These are phyloP conservation scores for Drosophila limbata DNA, from an alignment of 2,888 invertebrate species.

Conservation along the genomic window DNA sequence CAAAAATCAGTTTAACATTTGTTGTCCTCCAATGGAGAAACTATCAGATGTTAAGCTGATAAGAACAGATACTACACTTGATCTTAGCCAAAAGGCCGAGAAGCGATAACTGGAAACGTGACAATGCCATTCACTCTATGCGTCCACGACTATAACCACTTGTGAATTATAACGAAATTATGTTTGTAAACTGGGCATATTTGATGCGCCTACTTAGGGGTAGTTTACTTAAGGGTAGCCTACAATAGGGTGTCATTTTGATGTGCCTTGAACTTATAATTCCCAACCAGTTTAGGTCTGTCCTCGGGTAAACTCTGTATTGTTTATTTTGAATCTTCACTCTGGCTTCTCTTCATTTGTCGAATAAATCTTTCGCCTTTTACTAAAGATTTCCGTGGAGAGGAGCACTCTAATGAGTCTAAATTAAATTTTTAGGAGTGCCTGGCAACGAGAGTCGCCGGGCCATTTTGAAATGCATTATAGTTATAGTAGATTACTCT, in stretches of 20 bases:
- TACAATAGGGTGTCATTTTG: constrained; percentile 5
- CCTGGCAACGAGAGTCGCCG: too few relatives aligned
- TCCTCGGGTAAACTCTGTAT: neutral
- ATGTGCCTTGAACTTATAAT: constrained; percentile 12
- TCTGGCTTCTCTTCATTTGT: constrained; percentile 88
- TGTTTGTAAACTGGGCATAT: neutral
- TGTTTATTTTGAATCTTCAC: constrained; percentile 63
- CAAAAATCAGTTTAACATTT: constrained; percentile 87
- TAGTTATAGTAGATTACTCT: too few relatives aligned
- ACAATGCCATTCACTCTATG: neutral
- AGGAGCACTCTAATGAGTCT: constrained; percentile 90
- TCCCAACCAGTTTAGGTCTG: constrained; percentile 51
- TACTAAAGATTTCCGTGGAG: constrained; percentile 92
- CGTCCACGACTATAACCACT: neutral
- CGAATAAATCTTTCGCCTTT: constrained; percentile 91
- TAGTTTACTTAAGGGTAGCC: neutral
- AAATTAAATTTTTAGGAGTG: constrained; percentile 45
- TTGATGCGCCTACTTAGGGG: neutral
- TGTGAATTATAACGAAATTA: constrained; percentile 25
- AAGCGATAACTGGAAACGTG: neutral
- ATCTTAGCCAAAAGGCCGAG: constrained; percentile 24
- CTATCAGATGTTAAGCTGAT: constrained; percentile 90
- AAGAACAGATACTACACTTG: constrained; percentile 87
- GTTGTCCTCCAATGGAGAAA: constrained; percentile 86
- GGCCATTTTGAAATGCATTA: too few relatives aligned